phyloP scores from a whole-genome alignment of 2,113 vertebrate genomes.

The Varanus komodoensis region DNA sequence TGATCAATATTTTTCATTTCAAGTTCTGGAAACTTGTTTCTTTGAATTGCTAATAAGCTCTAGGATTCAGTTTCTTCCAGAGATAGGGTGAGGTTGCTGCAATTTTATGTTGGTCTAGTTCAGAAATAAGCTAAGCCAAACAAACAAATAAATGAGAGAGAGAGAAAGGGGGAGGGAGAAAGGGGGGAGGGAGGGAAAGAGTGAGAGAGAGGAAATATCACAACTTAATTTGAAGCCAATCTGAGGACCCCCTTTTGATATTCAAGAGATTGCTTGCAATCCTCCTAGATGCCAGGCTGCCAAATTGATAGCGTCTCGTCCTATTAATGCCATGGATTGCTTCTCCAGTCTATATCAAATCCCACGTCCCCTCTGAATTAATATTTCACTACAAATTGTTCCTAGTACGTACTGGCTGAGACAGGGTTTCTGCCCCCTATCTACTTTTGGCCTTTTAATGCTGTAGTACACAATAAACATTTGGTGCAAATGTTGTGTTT shows the following conservation, averaged over 20 bases:
- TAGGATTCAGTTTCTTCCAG: not conserved
- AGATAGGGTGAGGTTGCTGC: not conserved
- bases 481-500: not conserved
- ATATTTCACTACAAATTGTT: not conserved
- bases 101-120: too few relatives aligned
- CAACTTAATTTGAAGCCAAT: not conserved
- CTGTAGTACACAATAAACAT: not conserved
- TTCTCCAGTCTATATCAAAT: not conserved
- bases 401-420: not conserved
- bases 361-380: not conserved
- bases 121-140: not conserved
- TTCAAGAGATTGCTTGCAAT: not conserved
- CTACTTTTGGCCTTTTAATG: not conserved
- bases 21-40: not conserved
- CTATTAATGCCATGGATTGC: not conserved
- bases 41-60: not conserved
- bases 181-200: too few relatives aligned
- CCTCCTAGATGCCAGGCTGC: not conserved
- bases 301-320: not conserved
- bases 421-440: not conserved
- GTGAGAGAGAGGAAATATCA: not conserved
- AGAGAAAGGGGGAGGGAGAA: too few relatives aligned
- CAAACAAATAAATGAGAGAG: too few relatives aligned
- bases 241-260: not conserved
- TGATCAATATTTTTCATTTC: not conserved